phyloP scores from a whole-genome alignment of 92 coral and sea anemone genomes.

The Porites evermanni region DNA sequence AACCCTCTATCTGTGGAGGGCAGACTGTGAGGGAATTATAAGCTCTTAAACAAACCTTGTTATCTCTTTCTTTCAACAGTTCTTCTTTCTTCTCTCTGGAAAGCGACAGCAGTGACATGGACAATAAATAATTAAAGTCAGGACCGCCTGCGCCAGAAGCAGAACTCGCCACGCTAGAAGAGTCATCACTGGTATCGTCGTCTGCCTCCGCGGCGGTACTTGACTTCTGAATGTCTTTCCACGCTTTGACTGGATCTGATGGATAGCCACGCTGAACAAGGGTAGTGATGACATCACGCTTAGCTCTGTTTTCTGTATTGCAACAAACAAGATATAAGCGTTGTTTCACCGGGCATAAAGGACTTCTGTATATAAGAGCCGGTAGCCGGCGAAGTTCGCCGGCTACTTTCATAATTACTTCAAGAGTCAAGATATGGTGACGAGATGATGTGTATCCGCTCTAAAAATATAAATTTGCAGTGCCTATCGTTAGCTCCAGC shows the following conservation, averaged over 20 bases:
- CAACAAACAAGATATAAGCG: neutral
- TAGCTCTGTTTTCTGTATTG: conserved; percentile 76
- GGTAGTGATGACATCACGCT: conserved; percentile 78
- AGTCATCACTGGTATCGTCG: conserved; percentile 79
- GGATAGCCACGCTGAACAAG: conserved; percentile 86
- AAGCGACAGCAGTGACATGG: conserved; percentile 85
- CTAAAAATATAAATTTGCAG: no score
- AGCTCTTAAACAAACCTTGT: conserved; percentile 63
- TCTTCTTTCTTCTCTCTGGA: conserved; percentile 97
- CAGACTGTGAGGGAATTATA: neutral
- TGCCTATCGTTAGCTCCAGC: no score
- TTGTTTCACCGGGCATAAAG: neutral
- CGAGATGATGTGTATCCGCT: no score
- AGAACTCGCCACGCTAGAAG: conserved; percentile 78
- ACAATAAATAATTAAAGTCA: conserved; percentile 84
- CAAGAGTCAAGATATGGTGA: no score
- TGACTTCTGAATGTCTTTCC: conserved; percentile 84
- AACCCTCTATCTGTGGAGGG: neutral
- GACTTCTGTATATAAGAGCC: no score
- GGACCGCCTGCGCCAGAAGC: conserved; percentile 85
- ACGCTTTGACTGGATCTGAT: conserved; percentile 89
- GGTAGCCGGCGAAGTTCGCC: no score
- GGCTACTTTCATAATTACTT: no score
- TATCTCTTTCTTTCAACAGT: conserved; percentile 84
- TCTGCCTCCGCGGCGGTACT: conserved; percentile 47